phyloP scores from a whole-genome alignment of 2,888 invertebrate genomes.

The Drosophila flavopinicola region DNA sequence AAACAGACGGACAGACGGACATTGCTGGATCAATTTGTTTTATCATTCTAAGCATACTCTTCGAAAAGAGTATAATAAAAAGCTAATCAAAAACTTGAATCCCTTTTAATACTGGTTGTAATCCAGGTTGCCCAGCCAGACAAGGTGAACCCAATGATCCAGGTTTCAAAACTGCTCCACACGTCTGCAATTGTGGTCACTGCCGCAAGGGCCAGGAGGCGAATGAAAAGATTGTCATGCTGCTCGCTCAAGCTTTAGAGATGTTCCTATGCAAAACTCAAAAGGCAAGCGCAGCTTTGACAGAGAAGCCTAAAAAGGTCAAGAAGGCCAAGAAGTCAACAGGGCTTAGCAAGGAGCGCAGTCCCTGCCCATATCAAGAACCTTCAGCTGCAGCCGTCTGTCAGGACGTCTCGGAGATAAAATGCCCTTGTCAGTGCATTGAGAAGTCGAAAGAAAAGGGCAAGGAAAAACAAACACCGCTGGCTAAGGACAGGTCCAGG shows the following conservation, averaged over 20 bases:
- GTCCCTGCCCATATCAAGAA: too few relatives aligned
- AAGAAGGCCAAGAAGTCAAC: background rate
- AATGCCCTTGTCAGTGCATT: background rate
- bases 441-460: background rate
- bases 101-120: background rate
- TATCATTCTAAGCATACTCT: too few relatives aligned
- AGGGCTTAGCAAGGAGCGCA: background rate
- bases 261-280: constrained; percentile 22
- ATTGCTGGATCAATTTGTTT: too few relatives aligned
- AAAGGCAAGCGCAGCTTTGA: background rate
- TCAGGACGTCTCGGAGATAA: background rate
- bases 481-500: background rate
- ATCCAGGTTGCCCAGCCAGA: background rate
- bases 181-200: constrained; percentile 18
- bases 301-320: background rate
- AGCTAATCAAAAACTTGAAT: background rate
- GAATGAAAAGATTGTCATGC: constrained; percentile 16
- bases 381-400: background rate
- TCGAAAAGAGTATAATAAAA: too few relatives aligned
- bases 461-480: background rate
- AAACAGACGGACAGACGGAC: too few relatives aligned
- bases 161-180: background rate
- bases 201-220: constrained; percentile 13
- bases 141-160: background rate
- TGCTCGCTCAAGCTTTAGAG: constrained; percentile 46